Conservation (phyloP, 2,797 vertebrate genomes). For the Epinephelus coioides region DNA sequence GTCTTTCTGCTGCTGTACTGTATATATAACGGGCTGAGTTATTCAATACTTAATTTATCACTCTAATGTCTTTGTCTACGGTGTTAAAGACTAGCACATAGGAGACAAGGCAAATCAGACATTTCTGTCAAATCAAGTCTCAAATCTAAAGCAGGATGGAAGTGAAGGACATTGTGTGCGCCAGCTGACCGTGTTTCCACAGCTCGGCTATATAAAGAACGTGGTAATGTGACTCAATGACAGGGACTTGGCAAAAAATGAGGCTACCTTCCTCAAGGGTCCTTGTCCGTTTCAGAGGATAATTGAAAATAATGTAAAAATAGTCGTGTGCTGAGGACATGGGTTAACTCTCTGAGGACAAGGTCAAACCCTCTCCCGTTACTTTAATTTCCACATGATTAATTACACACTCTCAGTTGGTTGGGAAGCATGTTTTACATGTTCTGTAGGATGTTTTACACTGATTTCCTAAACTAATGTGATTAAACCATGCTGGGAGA, state of each 20-base stretch:
- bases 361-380: slow-evolving; percentile 80
- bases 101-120: slow-evolving; percentile 15
- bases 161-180: slow-evolving; percentile 53
- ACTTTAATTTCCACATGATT: slow-evolving; percentile 86
- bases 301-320: slow-evolving; percentile 90
- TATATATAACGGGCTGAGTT: slow-evolving; percentile 9
- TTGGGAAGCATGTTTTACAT: slow-evolving; percentile 72
- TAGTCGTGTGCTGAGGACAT: slow-evolving; percentile 75
- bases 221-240: slow-evolving; percentile 77
- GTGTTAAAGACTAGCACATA: background rate
- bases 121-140: slow-evolving; percentile 41
- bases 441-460: slow-evolving; percentile 52
- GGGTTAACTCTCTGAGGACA: slow-evolving; percentile 81
- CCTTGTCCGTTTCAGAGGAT: slow-evolving; percentile 79
- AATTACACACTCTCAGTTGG: slow-evolving; percentile 76
- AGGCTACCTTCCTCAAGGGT: slow-evolving; percentile 81
- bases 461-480: slow-evolving; percentile 48
- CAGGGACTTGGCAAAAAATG: slow-evolving; percentile 80
- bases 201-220: slow-evolving; percentile 77
- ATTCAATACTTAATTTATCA: slow-evolving; percentile 31
- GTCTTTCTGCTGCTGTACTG: slow-evolving; percentile 19
- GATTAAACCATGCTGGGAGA: slow-evolving; percentile 43
- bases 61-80: slow-evolving; percentile 14
- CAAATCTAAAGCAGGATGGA: slow-evolving; percentile 32
- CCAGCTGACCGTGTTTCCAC: slow-evolving; percentile 61